Conservation (phyloP, 2,113 vertebrate species). For the Ia io region DNA sequence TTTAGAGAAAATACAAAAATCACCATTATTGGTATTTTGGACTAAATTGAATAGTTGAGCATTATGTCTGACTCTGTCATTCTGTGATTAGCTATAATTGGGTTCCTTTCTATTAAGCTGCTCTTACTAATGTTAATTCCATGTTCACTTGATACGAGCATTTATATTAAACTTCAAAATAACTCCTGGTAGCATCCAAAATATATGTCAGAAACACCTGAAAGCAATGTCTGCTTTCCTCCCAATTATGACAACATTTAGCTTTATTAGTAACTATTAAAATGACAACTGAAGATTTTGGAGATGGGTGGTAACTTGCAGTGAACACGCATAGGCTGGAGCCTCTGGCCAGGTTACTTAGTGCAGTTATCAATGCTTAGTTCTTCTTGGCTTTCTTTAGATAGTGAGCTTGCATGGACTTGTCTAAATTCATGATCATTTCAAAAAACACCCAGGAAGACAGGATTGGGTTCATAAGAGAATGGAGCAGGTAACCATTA, state of each 20-base stretch:
- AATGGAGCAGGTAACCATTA: background rate
- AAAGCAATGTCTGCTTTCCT: background rate
- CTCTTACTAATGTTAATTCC: background rate
- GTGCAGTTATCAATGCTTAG: slow-evolving; percentile 71
- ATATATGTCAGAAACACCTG: background rate
- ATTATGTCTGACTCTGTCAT: background rate
- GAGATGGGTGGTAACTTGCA: background rate
- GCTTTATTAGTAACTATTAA: slow-evolving; percentile 51
- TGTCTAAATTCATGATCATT: slow-evolving; percentile 68
- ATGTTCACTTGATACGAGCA: background rate
- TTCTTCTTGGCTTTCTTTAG: slow-evolving; percentile 92
- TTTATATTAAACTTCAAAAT: background rate
- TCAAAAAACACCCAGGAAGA: slow-evolving; percentile 68
- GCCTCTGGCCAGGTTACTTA: background rate
- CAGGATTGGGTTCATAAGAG: background rate
- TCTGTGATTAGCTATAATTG: background rate
- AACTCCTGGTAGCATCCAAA: background rate
- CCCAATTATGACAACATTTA: background rate
- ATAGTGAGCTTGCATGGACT: slow-evolving; percentile 83
- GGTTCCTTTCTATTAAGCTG: background rate
- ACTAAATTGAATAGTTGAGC: background rate
- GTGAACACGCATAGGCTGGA: background rate
- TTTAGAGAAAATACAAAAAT: background rate
- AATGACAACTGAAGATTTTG: background rate
- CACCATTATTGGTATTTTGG: background rate